A percentile compares a stretch with the other conserved stretches of the same genome.
Conservation (phyloP, 2,797 vertebrate species). For the Furcifer pardalis region DNA sequence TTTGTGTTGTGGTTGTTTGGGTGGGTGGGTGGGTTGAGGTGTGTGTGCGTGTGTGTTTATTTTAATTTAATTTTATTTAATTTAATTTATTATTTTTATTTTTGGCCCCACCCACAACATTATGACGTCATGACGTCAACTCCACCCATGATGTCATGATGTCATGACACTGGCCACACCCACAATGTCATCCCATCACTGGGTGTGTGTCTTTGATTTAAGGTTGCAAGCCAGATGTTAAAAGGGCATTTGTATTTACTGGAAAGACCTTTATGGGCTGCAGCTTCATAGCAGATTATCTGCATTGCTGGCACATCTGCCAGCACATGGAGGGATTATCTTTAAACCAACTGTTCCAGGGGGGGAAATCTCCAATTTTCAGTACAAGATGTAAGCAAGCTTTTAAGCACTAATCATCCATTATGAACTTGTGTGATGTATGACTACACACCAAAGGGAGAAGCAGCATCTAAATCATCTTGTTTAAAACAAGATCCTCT, state of each 20-base stretch:
- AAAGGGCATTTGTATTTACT: slow-evolving; percentile 8
- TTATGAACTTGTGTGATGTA: slow-evolving; percentile 53
- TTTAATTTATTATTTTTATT: too few relatives aligned
- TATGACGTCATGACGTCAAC: too few relatives aligned
- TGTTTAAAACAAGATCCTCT: slow-evolving; percentile 48
- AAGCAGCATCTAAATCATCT: slow-evolving; percentile 36
- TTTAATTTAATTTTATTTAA: too few relatives aligned
- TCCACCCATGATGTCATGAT: too few relatives aligned
- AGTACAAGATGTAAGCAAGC: slow-evolving; percentile 39
- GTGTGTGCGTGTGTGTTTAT: too few relatives aligned
- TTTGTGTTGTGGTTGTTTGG: too few relatives aligned
- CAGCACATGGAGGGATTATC: slow-evolving; percentile 39
- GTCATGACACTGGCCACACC: too few relatives aligned
- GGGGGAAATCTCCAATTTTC: slow-evolving; percentile 43
- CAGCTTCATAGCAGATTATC: slow-evolving; percentile 18
- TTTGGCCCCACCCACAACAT: too few relatives aligned
- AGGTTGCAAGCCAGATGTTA: slow-evolving; percentile 2
- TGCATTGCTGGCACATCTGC: slow-evolving; percentile 29
- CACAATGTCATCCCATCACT: too few relatives aligned
- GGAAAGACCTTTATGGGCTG: not conserved
- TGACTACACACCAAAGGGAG: slow-evolving; percentile 41
- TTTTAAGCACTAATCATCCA: slow-evolving; percentile 47
- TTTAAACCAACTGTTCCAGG: slow-evolving; percentile 39
- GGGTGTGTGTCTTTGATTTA: not conserved
- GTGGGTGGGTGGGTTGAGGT: too few relatives aligned